These are phyloP conservation scores for Orius insidiosus DNA, from an alignment of 1,140 invertebrate genomes.

Conservation along the genomic window DNA sequence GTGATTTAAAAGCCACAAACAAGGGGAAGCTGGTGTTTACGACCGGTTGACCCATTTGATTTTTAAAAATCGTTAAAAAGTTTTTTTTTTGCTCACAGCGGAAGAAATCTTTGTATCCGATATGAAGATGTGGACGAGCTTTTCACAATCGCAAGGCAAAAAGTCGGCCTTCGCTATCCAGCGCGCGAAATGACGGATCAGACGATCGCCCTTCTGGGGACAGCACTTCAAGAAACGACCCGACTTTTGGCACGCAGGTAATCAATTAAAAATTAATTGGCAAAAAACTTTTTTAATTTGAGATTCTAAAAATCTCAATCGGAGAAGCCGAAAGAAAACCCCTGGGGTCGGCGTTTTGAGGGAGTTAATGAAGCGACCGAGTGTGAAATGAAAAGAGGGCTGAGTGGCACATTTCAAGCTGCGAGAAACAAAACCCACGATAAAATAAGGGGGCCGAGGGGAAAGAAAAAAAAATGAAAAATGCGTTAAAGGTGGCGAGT, in stretches of 20 bases:
- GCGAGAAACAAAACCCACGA: no score
- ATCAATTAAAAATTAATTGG: slow-evolving; percentile 1
- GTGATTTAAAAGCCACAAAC: no score
- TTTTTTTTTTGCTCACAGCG: slow-evolving; percentile 12
- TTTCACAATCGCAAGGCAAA: slow-evolving; percentile 11
- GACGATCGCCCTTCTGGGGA: slow-evolving; percentile 15
- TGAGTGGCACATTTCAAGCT: no score
- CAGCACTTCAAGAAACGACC: slow-evolving; percentile 18
- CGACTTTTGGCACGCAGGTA: slow-evolving; percentile 17
- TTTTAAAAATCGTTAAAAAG: no score
- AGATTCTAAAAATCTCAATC: not conserved
- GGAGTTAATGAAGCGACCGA: no score
- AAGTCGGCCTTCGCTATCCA: slow-evolving; percentile 14
- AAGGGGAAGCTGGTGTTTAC: no score
- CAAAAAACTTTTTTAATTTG: not conserved
- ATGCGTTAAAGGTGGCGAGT: no score
- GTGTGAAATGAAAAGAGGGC: no score
- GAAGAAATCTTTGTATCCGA: slow-evolving; percentile 13
- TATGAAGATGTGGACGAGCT: slow-evolving; percentile 17
- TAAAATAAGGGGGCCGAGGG: no score
- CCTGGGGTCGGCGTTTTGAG: no score
- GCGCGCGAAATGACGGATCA: slow-evolving; percentile 12
- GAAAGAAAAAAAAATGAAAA: no score
- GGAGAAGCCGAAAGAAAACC: not conserved
- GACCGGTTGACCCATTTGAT: no score